Evolutionary conservation across 2,888 invertebrate genomes (phyloP).

Genomic region (Epinotia nisella): DNA sequence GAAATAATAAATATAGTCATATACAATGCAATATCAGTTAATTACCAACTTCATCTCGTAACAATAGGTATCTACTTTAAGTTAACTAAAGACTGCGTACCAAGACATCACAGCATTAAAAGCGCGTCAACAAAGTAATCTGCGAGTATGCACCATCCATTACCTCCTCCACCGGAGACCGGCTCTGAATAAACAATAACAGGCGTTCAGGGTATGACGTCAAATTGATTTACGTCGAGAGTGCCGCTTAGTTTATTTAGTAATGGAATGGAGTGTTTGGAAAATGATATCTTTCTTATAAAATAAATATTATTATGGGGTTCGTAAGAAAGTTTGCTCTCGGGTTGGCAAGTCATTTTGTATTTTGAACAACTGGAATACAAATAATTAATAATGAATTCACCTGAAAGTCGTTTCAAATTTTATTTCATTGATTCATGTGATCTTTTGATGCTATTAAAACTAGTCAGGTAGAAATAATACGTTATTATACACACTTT

Average conservation of each 20-base stretch:
- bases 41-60: background rate
- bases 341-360: background rate
- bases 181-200: constrained; percentile 25
- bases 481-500: background rate
- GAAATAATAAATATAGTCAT: background rate
- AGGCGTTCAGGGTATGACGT: constrained; percentile 10
- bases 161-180: constrained; percentile 16
- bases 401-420: background rate
- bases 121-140: constrained; percentile 1
- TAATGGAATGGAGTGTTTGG: constrained; percentile 11
- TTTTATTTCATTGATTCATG: background rate
- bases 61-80: background rate
- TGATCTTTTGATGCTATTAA: background rate
- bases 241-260: constrained; percentile 9
- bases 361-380: background rate
- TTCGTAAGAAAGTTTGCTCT: background rate
- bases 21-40: background rate
- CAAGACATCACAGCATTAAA: constrained; percentile 10
- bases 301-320: constrained; percentile 1
- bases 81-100: background rate
- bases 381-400: background rate
- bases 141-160: constrained; percentile 17
- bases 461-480: background rate
- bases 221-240: constrained; percentile 18
- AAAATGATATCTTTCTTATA: constrained; percentile 6